Conservation (phyloP, 2,113 vertebrate genomes). For the Cranoglanis bouderius region DNA sequence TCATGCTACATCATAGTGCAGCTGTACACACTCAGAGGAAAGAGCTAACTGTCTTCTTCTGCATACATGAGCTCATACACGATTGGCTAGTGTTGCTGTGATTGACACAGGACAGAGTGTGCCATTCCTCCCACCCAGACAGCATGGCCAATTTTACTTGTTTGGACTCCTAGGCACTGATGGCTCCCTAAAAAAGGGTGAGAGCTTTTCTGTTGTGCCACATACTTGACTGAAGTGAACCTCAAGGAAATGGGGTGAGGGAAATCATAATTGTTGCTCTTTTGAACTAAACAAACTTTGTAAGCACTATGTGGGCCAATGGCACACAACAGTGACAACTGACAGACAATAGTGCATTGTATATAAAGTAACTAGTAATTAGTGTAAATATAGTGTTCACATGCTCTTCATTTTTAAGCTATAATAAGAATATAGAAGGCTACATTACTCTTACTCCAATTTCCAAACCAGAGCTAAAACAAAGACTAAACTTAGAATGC, state of each 20-base stretch:
- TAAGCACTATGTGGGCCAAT: not conserved
- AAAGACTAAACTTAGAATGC: not conserved
- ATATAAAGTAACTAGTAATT: not conserved
- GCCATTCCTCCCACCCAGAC: not conserved
- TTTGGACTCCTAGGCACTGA: not conserved
- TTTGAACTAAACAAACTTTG: not conserved
- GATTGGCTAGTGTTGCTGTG: not conserved
- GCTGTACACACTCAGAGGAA: not conserved
- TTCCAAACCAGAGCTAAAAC: not conserved
- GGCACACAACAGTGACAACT: not conserved
- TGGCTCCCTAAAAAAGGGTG: not conserved
- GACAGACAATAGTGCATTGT: not conserved
- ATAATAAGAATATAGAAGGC: not conserved
- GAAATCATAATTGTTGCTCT: not conserved
- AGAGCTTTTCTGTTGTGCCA: not conserved
- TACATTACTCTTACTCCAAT: not conserved
- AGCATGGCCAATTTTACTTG: not conserved
- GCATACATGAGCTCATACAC: not conserved
- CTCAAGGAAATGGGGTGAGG: not conserved
- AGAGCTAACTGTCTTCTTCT: not conserved
- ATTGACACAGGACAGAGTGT: not conserved
- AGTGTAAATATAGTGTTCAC: conserved; percentile 8
- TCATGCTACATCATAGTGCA: not conserved
- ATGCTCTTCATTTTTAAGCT: not conserved
- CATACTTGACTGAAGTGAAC: not conserved